Evolutionary conservation across 2,888 invertebrate genomes (phyloP).

Genomic region (Latheticus oryzae): DNA sequence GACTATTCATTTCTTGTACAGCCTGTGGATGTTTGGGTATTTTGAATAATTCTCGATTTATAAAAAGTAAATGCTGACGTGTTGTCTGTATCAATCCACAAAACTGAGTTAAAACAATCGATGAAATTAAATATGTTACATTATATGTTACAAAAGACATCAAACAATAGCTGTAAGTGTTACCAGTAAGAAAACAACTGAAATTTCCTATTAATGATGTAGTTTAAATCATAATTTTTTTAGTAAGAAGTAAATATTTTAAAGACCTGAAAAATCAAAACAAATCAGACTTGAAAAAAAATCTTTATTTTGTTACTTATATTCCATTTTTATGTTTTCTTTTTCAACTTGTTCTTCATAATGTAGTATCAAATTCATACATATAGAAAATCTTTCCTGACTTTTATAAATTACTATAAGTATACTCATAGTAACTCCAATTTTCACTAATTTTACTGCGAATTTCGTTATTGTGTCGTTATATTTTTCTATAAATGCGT

Average conservation of each 20-base stretch:
- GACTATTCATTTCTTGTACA: slow-evolving; percentile 7
- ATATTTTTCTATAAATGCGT: slow-evolving; percentile 6
- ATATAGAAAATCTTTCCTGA: slow-evolving; percentile 7
- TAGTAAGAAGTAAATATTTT: slow-evolving; percentile 12
- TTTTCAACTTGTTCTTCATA: slow-evolving; percentile 18
- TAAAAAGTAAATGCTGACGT: slow-evolving; percentile 23
- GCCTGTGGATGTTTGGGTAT: neutral
- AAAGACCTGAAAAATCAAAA: slow-evolving; percentile 13
- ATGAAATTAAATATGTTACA: slow-evolving; percentile 32
- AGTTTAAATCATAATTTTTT: slow-evolving; percentile 18
- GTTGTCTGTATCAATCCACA: slow-evolving; percentile 20
- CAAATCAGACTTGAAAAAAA: too few relatives aligned
- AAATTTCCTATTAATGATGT: slow-evolving; percentile 16
- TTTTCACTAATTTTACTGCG: slow-evolving; percentile 24
- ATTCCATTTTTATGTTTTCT: slow-evolving; percentile 6
- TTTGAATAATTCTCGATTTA: slow-evolving; percentile 5
- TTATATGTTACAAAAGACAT: slow-evolving; percentile 33
- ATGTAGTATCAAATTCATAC: slow-evolving; percentile 18
- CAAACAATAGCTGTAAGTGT: slow-evolving; percentile 15
- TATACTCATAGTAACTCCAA: slow-evolving; percentile 15
- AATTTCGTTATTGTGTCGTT: slow-evolving; percentile 10
- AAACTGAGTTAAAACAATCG: slow-evolving; percentile 31
- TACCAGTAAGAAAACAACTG: slow-evolving; percentile 17
- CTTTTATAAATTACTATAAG: slow-evolving; percentile 9
- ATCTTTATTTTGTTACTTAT: slow-evolving; percentile 4